These are phyloP conservation scores for Erpetoichthys calabaricus DNA, from an alignment of 2,797 vertebrate species.

Conservation along the genomic window DNA sequence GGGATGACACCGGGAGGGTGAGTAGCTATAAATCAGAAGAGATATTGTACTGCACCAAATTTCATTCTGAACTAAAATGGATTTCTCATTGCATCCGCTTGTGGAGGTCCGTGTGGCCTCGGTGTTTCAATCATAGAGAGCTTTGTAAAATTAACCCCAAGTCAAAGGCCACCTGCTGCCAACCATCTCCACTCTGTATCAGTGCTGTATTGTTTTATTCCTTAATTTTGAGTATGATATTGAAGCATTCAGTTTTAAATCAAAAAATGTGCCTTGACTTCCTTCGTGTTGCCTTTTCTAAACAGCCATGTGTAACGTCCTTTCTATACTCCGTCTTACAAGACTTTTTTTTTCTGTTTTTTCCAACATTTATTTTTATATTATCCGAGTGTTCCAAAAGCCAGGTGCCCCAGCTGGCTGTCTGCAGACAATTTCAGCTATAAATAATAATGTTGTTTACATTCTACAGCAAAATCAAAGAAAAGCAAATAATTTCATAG, in stretches of 20 bases:
- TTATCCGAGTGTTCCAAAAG: too few relatives aligned
- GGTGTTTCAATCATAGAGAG: constrained; percentile 4
- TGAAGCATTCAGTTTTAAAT: background rate
- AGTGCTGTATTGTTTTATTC: background rate
- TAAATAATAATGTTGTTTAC: too few relatives aligned
- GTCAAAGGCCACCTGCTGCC: background rate
- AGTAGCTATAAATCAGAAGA: background rate
- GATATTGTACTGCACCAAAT: background rate
- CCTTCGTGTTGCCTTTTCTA: background rate
- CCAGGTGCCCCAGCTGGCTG: too few relatives aligned
- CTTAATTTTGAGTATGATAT: background rate
- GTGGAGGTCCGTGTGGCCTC: background rate
- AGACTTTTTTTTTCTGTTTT: too few relatives aligned
- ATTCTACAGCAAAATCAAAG: too few relatives aligned
- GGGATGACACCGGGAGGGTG: too few relatives aligned
- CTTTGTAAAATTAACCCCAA: constrained; percentile 2
- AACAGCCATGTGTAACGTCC: too few relatives aligned
- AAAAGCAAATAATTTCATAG: too few relatives aligned
- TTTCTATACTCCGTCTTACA: too few relatives aligned
- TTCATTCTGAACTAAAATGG: background rate
- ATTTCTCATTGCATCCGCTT: background rate
- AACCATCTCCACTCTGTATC: background rate
- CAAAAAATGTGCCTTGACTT: background rate
- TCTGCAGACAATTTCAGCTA: too few relatives aligned
- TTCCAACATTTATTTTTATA: too few relatives aligned